These are phyloP conservation scores for Mycetomoellerius zeteki DNA, from an alignment of 1,140 invertebrate species.

Conservation along the genomic window DNA sequence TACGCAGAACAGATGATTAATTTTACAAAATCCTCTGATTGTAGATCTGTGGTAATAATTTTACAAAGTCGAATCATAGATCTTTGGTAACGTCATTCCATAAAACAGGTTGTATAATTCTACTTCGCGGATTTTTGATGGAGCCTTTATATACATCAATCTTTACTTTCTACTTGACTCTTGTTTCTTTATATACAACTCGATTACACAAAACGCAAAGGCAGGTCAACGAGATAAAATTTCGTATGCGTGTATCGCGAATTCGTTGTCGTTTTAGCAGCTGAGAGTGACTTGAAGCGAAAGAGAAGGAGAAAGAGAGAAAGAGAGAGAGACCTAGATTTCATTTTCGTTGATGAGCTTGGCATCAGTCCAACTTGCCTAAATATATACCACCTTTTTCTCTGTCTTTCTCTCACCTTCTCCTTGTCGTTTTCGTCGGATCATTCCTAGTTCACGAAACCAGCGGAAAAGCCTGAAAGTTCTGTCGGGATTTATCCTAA, in stretches of 20 bases:
- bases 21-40: background rate
- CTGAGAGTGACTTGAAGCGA: constrained; percentile 37
- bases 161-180: background rate
- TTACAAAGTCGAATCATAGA: background rate
- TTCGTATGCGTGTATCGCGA: constrained; percentile 62
- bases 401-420: constrained; percentile 76
- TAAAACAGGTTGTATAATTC: background rate
- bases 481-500: constrained; percentile 5
- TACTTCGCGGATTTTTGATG: background rate
- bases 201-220: background rate
- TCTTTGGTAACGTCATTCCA: background rate
- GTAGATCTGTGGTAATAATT: no score
- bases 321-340: constrained; percentile 85
- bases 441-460: constrained; percentile 34
- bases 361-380: constrained; percentile 84
- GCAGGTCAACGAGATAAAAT: constrained; percentile 58
- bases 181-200: background rate
- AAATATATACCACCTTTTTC: constrained; percentile 85
- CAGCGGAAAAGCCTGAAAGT: background rate
- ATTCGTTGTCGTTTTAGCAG: constrained; percentile 66
- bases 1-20: background rate
- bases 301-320: constrained; percentile 63
- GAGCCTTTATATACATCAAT: background rate
- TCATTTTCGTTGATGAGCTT: constrained; percentile 87
- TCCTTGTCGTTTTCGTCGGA: constrained; percentile 67